These are phyloP conservation scores for Hymenochirus boettgeri DNA, from an alignment of 2,113 vertebrate species.

Conservation along the genomic window DNA sequence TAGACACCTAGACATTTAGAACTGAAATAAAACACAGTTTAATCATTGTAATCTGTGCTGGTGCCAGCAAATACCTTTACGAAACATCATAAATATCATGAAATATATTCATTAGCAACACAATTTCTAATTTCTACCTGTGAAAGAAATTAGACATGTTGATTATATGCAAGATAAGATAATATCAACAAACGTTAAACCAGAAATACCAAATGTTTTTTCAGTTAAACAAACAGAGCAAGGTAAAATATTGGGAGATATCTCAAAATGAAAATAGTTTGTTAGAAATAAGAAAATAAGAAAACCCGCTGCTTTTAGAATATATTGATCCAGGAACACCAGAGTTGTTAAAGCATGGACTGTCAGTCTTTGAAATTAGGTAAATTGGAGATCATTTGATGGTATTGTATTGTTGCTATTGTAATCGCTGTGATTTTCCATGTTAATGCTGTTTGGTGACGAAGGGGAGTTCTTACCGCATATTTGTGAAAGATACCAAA, in stretches of 20 bases:
- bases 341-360: conserved; percentile 48
- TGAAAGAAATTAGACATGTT: not conserved
- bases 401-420: conserved; percentile 66
- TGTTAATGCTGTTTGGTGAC: conserved; percentile 65
- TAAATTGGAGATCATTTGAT: conserved; percentile 64
- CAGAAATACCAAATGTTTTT: not conserved
- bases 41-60: conserved; percentile 8
- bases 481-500: conserved; percentile 66
- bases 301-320: conserved; percentile 51
- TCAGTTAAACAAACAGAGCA: conserved; percentile 31
- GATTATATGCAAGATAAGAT: not conserved
- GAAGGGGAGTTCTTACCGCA: conserved; percentile 64
- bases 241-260: conserved; percentile 39
- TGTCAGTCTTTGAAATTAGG: conserved; percentile 65
- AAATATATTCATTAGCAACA: no score
- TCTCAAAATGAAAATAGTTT: no score
- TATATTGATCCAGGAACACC: conserved; percentile 52
- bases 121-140: not conserved
- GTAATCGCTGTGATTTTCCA: conserved; percentile 71
- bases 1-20: not conserved
- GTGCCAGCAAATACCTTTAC: not conserved
- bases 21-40: not conserved
- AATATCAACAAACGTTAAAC: conserved; percentile 12
- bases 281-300: conserved; percentile 38
- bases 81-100: not conserved